Evolutionary conservation across 2,113 vertebrate species (phyloP).

Genomic region (mouse (Mus musculus)): DNA sequence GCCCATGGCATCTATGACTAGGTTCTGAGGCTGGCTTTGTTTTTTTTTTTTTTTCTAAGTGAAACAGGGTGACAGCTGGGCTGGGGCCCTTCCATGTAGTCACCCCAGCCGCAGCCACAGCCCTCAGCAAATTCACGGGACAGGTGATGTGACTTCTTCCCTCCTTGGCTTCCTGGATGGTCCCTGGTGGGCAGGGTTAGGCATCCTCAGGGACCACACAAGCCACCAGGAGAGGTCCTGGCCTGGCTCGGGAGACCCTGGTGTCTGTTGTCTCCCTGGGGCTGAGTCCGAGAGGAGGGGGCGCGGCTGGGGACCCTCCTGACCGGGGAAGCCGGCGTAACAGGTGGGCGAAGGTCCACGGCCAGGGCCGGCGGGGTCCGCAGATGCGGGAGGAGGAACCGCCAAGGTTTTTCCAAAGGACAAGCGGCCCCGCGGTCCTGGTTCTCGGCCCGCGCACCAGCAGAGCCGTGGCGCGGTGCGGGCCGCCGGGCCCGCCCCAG

Average conservation of each 20-base stretch:
- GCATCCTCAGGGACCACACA: not conserved
- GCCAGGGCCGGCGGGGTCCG: conserved; percentile 5
- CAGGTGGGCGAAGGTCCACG: conserved; percentile 73
- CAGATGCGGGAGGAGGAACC: not conserved
- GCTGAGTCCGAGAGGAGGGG: not conserved
- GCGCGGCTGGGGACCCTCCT: not conserved
- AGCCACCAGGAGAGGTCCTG: not conserved
- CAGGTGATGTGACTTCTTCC: not conserved
- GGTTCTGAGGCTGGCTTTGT: not conserved
- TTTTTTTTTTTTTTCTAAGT: not conserved
- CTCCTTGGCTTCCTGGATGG: not conserved
- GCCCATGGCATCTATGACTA: not conserved
- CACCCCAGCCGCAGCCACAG: not conserved
- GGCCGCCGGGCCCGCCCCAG: conserved; percentile 41
- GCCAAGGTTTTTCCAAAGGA: conserved; percentile 77
- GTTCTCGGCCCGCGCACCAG: conserved; percentile 46
- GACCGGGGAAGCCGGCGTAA: conserved; percentile 55
- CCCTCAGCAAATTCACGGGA: not conserved
- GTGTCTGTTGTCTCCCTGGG: not conserved
- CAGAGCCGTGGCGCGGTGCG: not conserved
- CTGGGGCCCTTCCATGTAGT: not conserved
- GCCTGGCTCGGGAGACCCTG: not conserved
- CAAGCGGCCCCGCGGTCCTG: conserved; percentile 54
- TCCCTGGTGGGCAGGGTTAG: not conserved
- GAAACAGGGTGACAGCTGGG: not conserved